phyloP scores from a whole-genome alignment of 2,797 vertebrate genomes.

The Catostomus latipinnis region DNA sequence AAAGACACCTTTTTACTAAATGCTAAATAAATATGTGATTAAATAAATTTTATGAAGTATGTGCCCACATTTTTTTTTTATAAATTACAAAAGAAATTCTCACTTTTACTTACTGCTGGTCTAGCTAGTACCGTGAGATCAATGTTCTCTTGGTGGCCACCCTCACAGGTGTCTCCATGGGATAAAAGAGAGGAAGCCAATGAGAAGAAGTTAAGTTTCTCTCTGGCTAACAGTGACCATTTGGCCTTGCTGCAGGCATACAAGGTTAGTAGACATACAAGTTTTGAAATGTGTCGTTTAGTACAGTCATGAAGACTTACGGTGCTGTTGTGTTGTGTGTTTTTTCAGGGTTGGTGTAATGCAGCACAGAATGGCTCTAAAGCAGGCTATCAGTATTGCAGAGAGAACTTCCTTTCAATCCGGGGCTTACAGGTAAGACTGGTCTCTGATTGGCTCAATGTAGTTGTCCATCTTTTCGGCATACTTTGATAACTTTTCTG shows the following conservation, averaged over 20 bases:
- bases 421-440: conserved; percentile 87
- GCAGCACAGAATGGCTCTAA: conserved; percentile 82
- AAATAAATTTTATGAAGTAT: too few relatives aligned
- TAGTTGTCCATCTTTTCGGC: not conserved
- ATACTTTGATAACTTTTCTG: not conserved
- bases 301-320: not conserved
- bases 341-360: conserved; percentile 87
- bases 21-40: too few relatives aligned
- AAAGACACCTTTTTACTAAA: too few relatives aligned
- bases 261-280: conserved; percentile 77
- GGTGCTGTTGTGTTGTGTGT: not conserved
- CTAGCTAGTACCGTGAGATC: not conserved
- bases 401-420: conserved; percentile 92
- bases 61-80: too few relatives aligned
- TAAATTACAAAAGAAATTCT: too few relatives aligned
- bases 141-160: not conserved
- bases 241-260: conserved; percentile 93
- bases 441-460: not conserved
- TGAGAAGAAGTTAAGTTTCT: conserved; percentile 91
- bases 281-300: not conserved
- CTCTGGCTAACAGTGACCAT: conserved; percentile 92
- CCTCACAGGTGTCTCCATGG: conserved; percentile 92
- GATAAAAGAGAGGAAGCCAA: conserved; percentile 95
- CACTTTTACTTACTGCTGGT: too few relatives aligned
- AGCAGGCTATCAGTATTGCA: conserved; percentile 87